Evolutionary conservation across 2,797 vertebrate genomes (phyloP).

Genomic region (Sebastes taczanowskii): DNA sequence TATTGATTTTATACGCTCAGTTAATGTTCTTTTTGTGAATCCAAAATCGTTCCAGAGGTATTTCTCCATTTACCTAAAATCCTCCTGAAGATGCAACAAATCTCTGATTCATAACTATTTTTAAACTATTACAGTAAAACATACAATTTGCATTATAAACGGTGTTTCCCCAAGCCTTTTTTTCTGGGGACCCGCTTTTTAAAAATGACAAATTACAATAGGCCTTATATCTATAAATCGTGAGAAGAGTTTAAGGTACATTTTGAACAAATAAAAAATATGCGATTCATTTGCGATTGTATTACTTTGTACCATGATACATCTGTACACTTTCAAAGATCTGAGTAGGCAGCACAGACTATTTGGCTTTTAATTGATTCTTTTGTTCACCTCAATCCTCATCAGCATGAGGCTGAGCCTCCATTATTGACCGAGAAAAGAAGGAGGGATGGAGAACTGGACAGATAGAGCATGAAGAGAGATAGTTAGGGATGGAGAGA

Average conservation of each 20-base stretch:
- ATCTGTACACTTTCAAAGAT: constrained; percentile 26
- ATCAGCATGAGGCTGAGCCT: constrained; percentile 48
- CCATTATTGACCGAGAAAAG: constrained; percentile 51
- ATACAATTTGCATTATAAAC: background rate
- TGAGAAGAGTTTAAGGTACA: too few relatives aligned
- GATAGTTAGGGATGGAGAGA: constrained; percentile 51
- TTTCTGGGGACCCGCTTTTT: too few relatives aligned
- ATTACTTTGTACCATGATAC: constrained; percentile 9
- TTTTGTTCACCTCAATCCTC: constrained; percentile 58
- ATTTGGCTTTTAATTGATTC: constrained; percentile 55
- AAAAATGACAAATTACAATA: too few relatives aligned
- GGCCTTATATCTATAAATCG: background rate
- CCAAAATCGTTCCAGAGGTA: background rate
- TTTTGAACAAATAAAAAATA: too few relatives aligned
- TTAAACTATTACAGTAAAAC: background rate
- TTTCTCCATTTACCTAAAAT: background rate
- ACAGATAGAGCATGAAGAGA: constrained; percentile 62
- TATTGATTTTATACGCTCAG: background rate
- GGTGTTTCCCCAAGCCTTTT: too few relatives aligned
- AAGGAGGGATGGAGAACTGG: constrained; percentile 34
- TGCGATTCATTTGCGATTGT: background rate
- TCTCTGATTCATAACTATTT: background rate
- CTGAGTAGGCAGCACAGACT: constrained; percentile 16
- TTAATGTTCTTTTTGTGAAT: background rate
- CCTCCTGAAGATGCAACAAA: background rate